These are phyloP conservation scores for Lepidostoma basale DNA, from an alignment of 1,140 invertebrate genomes.

Conservation along the genomic window DNA sequence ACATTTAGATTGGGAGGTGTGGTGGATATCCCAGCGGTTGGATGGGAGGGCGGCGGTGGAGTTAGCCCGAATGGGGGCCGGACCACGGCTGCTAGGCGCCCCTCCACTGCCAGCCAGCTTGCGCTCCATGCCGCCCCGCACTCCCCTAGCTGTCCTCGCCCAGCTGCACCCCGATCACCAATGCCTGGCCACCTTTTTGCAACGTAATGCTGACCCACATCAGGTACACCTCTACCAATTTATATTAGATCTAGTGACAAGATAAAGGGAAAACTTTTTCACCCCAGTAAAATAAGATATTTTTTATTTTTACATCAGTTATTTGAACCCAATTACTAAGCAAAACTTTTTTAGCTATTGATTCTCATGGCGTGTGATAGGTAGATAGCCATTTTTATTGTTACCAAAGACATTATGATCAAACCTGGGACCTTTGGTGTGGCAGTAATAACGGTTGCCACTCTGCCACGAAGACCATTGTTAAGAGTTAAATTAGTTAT, in stretches of 20 bases:
- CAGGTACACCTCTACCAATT: constrained; percentile 25
- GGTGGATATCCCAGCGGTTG: constrained; percentile 40
- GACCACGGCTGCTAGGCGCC: constrained; percentile 11
- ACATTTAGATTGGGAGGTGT: constrained; percentile 38
- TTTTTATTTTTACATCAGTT: not conserved
- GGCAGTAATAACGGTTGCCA: no score
- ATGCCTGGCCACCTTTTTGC: constrained; percentile 32
- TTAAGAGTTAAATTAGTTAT: no score
- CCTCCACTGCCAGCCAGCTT: constrained; percentile 29
- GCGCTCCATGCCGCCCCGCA: constrained; percentile 6
- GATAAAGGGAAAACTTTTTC: not conserved
- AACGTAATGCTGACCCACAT: constrained; percentile 29
- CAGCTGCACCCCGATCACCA: not conserved
- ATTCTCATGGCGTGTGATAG: no score
- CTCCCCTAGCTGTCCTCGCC: constrained; percentile 13
- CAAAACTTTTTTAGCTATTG: no score
- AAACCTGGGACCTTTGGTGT: no score
- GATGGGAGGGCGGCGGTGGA: constrained; percentile 30
- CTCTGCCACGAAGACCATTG: no score
- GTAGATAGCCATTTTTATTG: no score
- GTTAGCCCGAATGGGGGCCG: constrained; percentile 32
- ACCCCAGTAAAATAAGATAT: no score
- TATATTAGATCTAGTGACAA: not conserved
- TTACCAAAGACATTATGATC: no score
- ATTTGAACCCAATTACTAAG: no score